phyloP scores from a whole-genome alignment of 1,140 invertebrate species.

The Psilanteris sp. region DNA sequence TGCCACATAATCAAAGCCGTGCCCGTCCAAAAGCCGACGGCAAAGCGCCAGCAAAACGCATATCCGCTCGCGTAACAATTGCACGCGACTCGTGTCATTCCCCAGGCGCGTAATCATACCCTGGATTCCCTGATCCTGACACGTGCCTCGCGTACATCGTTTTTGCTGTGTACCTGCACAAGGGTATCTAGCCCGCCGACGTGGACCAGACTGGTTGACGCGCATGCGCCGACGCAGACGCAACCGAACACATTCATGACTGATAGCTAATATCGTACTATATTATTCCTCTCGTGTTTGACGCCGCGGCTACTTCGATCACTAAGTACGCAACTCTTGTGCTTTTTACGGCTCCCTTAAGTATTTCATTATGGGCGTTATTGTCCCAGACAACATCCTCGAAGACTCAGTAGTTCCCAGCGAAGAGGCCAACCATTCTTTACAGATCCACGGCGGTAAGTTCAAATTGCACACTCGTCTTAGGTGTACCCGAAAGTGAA shows the following conservation, averaged over 20 bases:
- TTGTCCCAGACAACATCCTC: conserved; percentile 72
- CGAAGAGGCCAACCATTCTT: conserved; percentile 77
- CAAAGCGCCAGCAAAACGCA: no score
- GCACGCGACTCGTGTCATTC: no score
- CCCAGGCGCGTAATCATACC: no score
- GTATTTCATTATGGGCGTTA: conserved; percentile 76
- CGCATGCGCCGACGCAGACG: conserved; percentile 75
- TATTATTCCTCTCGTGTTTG: conserved; percentile 29
- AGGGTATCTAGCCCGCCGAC: conserved; percentile 3
- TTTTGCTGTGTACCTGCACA: conserved; percentile 10
- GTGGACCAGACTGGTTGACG: conserved; percentile 22
- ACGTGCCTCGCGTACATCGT: conserved; percentile 10
- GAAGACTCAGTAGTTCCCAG: conserved; percentile 73
- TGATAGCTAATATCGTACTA: conserved; percentile 27
- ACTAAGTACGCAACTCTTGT: conserved; percentile 12
- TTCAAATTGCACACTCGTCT: conserved; percentile 17
- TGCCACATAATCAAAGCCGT: no score
- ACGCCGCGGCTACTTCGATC: conserved; percentile 19
- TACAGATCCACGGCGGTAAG: conserved; percentile 73
- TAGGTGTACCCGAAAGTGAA: conserved; percentile 20
- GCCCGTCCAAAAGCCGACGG: no score
- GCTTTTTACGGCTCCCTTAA: conserved; percentile 8
- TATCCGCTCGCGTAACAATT: no score
- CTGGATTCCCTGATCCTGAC: neutral
- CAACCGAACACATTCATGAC: conserved; percentile 42